Evolutionary conservation across 2,888 invertebrate species (phyloP), one percentile per base, ranked within the genome.

Genomic region (Tuta absoluta): DNA sequence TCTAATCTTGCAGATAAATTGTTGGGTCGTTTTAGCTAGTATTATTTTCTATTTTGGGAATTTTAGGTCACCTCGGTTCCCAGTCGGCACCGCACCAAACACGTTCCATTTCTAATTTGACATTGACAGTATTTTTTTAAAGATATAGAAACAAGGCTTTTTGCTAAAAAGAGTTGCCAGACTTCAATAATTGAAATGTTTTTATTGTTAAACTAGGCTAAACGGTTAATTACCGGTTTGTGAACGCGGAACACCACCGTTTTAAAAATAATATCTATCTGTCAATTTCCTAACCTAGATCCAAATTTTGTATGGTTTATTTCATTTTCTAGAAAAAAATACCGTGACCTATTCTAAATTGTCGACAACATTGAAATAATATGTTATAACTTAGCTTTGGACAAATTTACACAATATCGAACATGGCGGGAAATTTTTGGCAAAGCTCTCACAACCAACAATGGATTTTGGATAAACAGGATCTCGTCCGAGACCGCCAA

Each of bases 401-500:
- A 4, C 4, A 45, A 17, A n/a, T n/a, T 45, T 1, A 45, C n/a
- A 45, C 45, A 17, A 3, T 17, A 45, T 11, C 28, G 23, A 73
- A 64, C 65, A 99, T 99, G 99, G 98, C 99, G 77, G 99, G 98
- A 49, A 99, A 99, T 90, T 99, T 99, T 88, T 99, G 99, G 99
- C 98, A 98, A 89, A 99, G 99, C 89, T 99, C 99, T 62, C 99
- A 99, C 86, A 97, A 96, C 80, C 98, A 99, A 82, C 99, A 99
- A 87, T 99, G 99, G 99, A 94, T 99, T 74, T 89, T 99, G 72
- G 99, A 99, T 82, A 96, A 98, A 86, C 98, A 98, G 85, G 99
- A 99, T 86, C 93, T 99, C 67, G 93, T 97, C 65, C 93, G 98
- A 69, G 98, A 99, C 88, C 93, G 99, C 48, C 97, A 98, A 85